Percentiles rank a stretch among this genome's conserved stretches.
Evolutionary conservation across 2,888 invertebrate genomes (phyloP).

Genomic region (Andrena marginata): DNA sequence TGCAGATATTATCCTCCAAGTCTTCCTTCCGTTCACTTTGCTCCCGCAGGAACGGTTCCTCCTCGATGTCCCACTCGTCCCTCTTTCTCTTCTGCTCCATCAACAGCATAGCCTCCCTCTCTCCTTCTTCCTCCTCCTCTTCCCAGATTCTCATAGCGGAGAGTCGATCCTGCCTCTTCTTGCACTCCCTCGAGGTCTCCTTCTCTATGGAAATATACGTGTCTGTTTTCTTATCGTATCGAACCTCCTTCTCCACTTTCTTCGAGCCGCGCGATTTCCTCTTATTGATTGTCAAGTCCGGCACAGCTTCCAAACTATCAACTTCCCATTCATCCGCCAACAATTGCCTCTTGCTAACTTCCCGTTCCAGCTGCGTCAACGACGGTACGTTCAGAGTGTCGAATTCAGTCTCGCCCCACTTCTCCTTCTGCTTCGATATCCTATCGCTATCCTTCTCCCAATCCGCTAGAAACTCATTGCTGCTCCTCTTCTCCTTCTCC

Average conservation of each 20-base stretch:
- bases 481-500: conserved; percentile 61
- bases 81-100: conserved; percentile 68
- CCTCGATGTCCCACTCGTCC: conserved; percentile 73
- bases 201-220: conserved; percentile 81
- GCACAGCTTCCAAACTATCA: conserved; percentile 80
- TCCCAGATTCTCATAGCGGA: conserved; percentile 83
- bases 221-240: conserved; percentile 81
- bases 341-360: conserved; percentile 71
- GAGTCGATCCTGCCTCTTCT: conserved; percentile 73
- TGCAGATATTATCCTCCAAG: conserved; percentile 8
- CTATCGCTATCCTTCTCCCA: conserved; percentile 73
- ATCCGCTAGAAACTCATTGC: conserved; percentile 70
- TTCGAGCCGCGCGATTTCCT: conserved; percentile 62
- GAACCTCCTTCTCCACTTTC: conserved; percentile 78
- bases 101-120: conserved; percentile 78
- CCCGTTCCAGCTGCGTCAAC: conserved; percentile 80
- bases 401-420: conserved; percentile 80
- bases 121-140: conserved; percentile 82
- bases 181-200: conserved; percentile 71
- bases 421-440: conserved; percentile 65
- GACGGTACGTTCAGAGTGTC: conserved; percentile 80
- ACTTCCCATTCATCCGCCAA: conserved; percentile 83
- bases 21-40: conserved; percentile 38
- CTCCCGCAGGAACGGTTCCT: conserved; percentile 57
- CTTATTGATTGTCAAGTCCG: conserved; percentile 62